phyloP scores from a whole-genome alignment of 2,113 vertebrate genomes.

The Otis tarda region DNA sequence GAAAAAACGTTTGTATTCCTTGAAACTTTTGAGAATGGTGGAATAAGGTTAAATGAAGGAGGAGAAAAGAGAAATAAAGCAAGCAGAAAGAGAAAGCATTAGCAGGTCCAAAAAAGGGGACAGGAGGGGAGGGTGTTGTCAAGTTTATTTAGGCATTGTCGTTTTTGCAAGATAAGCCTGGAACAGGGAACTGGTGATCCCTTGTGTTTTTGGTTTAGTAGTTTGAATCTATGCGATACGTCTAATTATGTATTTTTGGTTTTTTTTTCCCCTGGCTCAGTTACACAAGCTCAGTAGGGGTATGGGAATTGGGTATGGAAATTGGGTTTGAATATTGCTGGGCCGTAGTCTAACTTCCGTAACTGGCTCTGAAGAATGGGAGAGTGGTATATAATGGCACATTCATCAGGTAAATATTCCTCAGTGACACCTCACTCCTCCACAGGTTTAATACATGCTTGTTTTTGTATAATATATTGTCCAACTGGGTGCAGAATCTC shows the following conservation, averaged over 20 bases:
- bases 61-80: not conserved
- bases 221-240: not conserved
- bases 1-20: not conserved
- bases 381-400: not conserved
- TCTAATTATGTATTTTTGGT: not conserved
- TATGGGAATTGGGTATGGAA: not conserved
- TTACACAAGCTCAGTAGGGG: not conserved
- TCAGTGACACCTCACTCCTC: not conserved
- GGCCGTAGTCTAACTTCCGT: rapidly evolving
- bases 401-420: not conserved
- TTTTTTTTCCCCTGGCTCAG: not conserved
- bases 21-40: not conserved
- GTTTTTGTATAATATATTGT: not conserved
- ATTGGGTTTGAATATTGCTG: not conserved
- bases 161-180: not conserved
- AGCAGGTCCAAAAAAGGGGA: not conserved
- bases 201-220: not conserved
- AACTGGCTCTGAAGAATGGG: not conserved
- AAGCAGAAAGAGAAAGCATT: not conserved
- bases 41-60: not conserved
- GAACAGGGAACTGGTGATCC: not conserved
- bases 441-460: not conserved
- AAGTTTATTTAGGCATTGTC: not conserved
- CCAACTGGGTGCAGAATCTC: not conserved
- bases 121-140: not conserved